phyloP scores from a whole-genome alignment of 2,797 vertebrate genomes.

The Falco concolor region DNA sequence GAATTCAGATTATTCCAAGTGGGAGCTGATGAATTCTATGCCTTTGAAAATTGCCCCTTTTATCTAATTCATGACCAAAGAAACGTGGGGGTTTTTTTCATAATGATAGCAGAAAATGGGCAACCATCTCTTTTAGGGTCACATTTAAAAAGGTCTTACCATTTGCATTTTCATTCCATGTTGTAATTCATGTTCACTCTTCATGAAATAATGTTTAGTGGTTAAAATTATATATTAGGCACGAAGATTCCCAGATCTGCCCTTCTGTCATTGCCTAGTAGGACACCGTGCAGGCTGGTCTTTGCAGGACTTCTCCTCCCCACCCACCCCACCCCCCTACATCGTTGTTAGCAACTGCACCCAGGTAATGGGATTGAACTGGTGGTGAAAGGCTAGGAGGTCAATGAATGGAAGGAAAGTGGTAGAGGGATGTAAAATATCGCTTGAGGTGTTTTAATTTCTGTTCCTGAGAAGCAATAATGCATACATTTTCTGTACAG shows the following conservation, averaged over 20 bases:
- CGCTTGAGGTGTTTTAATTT: not conserved
- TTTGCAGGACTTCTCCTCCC: not conserved
- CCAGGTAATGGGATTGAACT: not conserved
- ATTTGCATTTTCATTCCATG: not conserved
- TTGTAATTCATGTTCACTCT: not conserved
- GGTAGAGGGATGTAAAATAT: not conserved
- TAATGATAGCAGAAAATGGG: not conserved
- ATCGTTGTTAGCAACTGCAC: not conserved
- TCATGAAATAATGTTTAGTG: not conserved
- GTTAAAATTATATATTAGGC: not conserved
- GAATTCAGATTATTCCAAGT: not conserved
- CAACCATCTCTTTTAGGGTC: not conserved
- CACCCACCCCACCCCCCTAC: not conserved
- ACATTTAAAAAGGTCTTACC: not conserved
- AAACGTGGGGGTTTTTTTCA: not conserved
- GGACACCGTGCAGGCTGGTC: not conserved
- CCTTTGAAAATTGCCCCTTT: not conserved
- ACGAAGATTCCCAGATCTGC: not conserved
- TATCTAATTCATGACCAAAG: not conserved
- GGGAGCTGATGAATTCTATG: not conserved
- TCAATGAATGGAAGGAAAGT: not conserved
- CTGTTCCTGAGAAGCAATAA: slow-evolving; percentile 3
- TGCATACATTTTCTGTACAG: not conserved
- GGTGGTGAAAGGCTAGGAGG: not conserved
- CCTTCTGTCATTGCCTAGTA: not conserved